These are phyloP conservation scores for Syngnathus floridae DNA, from an alignment of 2,113 vertebrate genomes.

Conservation along the genomic window DNA sequence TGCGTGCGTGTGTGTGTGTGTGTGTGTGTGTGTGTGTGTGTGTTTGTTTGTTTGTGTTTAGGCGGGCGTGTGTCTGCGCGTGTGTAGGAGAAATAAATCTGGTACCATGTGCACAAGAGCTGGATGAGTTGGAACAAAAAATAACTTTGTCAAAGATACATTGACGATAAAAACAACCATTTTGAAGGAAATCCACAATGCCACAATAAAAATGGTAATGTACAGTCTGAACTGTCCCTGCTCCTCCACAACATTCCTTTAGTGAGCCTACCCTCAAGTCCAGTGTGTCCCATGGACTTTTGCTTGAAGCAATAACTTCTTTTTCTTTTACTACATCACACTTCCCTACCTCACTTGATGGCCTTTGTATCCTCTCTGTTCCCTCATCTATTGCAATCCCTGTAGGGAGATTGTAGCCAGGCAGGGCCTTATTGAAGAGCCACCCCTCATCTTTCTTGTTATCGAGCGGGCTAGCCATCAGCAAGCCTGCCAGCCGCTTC, in stretches of 20 bases:
- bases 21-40: too few relatives aligned
- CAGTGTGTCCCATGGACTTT: neutral
- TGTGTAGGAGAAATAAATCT: too few relatives aligned
- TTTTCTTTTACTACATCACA: neutral
- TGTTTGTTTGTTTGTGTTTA: too few relatives aligned
- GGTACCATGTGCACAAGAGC: too few relatives aligned
- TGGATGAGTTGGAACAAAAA: too few relatives aligned
- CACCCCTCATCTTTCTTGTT: constrained; percentile 29
- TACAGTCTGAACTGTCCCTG: neutral
- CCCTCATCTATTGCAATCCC: constrained; percentile 7
- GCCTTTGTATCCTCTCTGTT: neutral
- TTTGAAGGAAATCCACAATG: neutral
- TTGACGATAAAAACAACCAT: neutral
- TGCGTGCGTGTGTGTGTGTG: too few relatives aligned
- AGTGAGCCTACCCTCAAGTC: neutral
- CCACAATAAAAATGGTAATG: neutral
- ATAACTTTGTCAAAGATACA: too few relatives aligned
- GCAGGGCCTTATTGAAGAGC: constrained; percentile 30
- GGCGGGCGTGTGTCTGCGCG: too few relatives aligned
- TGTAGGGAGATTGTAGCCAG: constrained; percentile 15
- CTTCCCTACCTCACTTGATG: constrained; percentile 3
- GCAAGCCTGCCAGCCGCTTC: constrained; percentile 20
- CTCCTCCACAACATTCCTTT: neutral
- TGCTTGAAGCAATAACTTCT: neutral
- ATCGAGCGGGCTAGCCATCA: constrained; percentile 18